Percentiles rank a stretch among this genome's conserved stretches.
phyloP scores from a whole-genome alignment of 2,888 invertebrate genomes.

The Caenorhabditis wallacei region DNA sequence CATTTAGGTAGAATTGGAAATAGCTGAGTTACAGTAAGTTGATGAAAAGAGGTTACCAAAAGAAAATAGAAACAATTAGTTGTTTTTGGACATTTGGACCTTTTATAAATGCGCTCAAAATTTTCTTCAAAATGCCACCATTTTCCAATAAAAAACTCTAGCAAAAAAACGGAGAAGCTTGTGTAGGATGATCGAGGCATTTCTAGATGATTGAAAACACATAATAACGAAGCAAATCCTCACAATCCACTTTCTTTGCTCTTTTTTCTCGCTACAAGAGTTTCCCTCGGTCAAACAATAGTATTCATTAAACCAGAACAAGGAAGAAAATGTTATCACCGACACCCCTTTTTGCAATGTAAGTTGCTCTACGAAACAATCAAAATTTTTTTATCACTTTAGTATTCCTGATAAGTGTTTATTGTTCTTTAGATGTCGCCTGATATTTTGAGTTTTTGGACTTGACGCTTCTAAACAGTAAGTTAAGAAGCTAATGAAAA shows the following conservation, averaged over 20 bases:
- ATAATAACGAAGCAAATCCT: neutral
- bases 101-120: too few species aligned
- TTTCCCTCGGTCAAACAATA: too few species aligned
- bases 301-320: too few species aligned
- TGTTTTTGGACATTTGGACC: too few species aligned
- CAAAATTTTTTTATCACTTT: constrained; percentile 19
- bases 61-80: too few species aligned
- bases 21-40: neutral
- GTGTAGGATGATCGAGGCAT: constrained; percentile 15
- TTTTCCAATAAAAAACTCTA: neutral
- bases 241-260: too few species aligned
- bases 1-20: neutral
- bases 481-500: constrained; percentile 4
- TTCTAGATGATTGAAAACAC: constrained; percentile 22
- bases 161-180: neutral
- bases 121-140: neutral
- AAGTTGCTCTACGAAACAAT: constrained; percentile 33
- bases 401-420: constrained; percentile 30
- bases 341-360: constrained; percentile 40
- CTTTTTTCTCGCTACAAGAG: neutral
- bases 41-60: too few species aligned
- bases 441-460: constrained; percentile 4
- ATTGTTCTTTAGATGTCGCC: neutral
- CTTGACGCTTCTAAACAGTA: constrained; percentile 1
- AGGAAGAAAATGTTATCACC: constrained; percentile 40